Evolutionary conservation across 2,113 vertebrate species (phyloP), one percentile per base, ranked within the genome.

Genomic region (Coryphaenoides rupestris): DNA sequence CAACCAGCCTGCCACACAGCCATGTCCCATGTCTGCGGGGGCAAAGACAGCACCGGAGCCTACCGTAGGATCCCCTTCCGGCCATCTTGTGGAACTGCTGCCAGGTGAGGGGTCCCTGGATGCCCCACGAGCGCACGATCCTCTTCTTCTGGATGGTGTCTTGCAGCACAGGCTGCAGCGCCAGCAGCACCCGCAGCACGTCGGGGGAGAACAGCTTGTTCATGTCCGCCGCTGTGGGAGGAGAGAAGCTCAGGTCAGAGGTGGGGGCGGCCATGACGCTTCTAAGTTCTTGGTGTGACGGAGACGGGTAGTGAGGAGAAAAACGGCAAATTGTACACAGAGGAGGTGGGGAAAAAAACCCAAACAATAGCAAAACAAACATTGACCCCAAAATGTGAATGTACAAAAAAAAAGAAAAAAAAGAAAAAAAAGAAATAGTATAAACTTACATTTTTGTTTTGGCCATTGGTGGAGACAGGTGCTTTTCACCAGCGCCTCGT

Each of bases 1-100:
- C 9, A 40, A 40, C 33, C 33, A 10, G 33, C 33, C 33, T 9
- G 33, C 9, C 13, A 7, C 33, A 40, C 9, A 40, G 33, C 33
- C n/a, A 40, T 40, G 9, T 40, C 33, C 33, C 24, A 26, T 26
- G n/a, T 26, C 24, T 6, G 6, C 24, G 24, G 24, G 24, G 24
- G 24, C 24, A 26, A 26, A 26, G 24, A 3, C 3, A 26, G 24
- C 24, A 26, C 24, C 3, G 6, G 24, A 6, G 24, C 84, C 69
- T 91, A 98, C 96, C 97, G 4, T 98, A 99, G 54, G 97, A 95
- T 77, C 97, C 97, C 77, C 97, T 94, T 62, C 97, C 97, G 74
- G 97, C 97, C 95, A 99, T 98, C 75, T 99, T 99, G 89, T 99
- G 97, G 76, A 99, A 99, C 76, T 99, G 97, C 56, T 99, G 97